Percentiles rank a stretch among this genome's conserved stretches.
Evolutionary conservation across 2,888 invertebrate genomes (phyloP).

Genomic region (Ligdia adustata): DNA sequence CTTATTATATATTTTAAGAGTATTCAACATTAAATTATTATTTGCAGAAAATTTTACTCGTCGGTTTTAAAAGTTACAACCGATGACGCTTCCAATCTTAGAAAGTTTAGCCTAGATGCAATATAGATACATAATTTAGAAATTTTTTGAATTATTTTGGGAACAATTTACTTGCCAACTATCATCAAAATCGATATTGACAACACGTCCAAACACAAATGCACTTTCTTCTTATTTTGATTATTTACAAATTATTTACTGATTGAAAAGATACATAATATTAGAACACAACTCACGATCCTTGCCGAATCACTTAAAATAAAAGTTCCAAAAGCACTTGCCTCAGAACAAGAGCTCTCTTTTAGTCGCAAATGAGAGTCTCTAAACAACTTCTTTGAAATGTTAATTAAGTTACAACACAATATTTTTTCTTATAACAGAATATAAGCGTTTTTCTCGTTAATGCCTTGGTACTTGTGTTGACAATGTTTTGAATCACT

Average conservation of each 20-base stretch:
- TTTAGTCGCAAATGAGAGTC: constrained; percentile 22
- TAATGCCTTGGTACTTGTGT: constrained; percentile 16
- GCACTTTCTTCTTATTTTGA: constrained; percentile 10
- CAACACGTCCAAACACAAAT: too few relatives aligned
- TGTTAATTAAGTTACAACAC: constrained; percentile 33
- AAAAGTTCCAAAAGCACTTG: constrained; percentile 22
- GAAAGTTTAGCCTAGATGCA: too few relatives aligned
- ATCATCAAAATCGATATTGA: too few relatives aligned
- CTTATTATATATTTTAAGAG: too few relatives aligned
- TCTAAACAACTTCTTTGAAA: constrained; percentile 26
- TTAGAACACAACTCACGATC: constrained; percentile 26
- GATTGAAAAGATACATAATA: too few relatives aligned
- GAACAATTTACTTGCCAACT: too few relatives aligned
- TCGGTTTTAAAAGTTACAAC: too few relatives aligned
- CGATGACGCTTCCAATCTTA: too few relatives aligned
- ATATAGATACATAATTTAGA: too few relatives aligned
- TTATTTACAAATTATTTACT: constrained; percentile 11
- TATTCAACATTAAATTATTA: too few relatives aligned
- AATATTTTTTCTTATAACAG: constrained; percentile 23
- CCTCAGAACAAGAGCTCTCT: constrained; percentile 17
- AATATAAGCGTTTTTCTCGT: constrained; percentile 27
- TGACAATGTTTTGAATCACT: constrained; percentile 5
- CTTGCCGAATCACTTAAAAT: constrained; percentile 22
- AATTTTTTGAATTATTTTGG: too few relatives aligned
- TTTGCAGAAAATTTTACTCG: too few relatives aligned